These are phyloP conservation scores for Ectemnius lituratus DNA, from an alignment of 2,888 invertebrate species.

Conservation along the genomic window DNA sequence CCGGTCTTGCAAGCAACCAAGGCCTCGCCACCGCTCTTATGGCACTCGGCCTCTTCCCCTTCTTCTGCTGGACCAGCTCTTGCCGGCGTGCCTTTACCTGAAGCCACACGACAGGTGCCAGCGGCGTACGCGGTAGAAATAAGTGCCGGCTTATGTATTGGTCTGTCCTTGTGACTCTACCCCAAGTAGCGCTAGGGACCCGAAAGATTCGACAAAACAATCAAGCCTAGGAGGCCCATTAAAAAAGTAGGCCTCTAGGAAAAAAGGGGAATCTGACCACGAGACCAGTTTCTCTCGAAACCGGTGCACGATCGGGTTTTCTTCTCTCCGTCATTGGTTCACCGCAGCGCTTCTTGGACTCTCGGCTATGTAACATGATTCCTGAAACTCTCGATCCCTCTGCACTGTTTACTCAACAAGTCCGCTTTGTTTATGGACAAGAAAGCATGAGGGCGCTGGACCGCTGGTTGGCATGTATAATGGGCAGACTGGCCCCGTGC, in stretches of 20 bases:
- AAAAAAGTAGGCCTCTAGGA: conserved; percentile 21
- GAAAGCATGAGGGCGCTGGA: background rate
- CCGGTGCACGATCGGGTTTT: conserved; percentile 7
- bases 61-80: conserved; percentile 46
- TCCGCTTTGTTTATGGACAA: conserved; percentile 1
- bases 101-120: conserved; percentile 77
- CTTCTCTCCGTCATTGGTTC: conserved; percentile 21
- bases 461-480: no score
- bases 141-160: conserved; percentile 65
- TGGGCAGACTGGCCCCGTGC: background rate
- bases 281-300: conserved; percentile 36
- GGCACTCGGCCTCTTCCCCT: conserved; percentile 65
- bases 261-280: background rate
- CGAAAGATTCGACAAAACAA: conserved; percentile 36
- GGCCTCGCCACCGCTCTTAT: conserved; percentile 53
- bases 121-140: conserved; percentile 70
- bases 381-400: background rate
- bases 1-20: conserved; percentile 70
- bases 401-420: background rate
- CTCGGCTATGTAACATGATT: conserved; percentile 23
- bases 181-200: conserved; percentile 14
- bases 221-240: background rate
- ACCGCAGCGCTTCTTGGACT: conserved; percentile 27
- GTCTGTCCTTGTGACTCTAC: background rate
- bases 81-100: conserved; percentile 52